Percentiles rank a stretch among this genome's conserved stretches.
Conservation (phyloP, 1,140 invertebrate genomes). For the Sesamia nonagrioides region DNA sequence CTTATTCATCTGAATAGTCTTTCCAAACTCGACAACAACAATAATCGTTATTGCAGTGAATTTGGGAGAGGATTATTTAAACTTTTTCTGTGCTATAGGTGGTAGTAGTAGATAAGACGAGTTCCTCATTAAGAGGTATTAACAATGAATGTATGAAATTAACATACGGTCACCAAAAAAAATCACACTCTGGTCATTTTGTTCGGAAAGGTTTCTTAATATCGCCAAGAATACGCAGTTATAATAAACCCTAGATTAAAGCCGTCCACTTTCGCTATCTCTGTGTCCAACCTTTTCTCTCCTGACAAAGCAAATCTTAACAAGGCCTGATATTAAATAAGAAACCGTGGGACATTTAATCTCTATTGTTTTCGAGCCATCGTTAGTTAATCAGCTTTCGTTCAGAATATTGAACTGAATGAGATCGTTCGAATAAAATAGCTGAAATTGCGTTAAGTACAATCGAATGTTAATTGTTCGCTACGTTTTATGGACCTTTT, state of each 20-base stretch:
- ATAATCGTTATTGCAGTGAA: constrained; percentile 17
- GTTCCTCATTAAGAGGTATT: neutral
- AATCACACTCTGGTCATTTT: neutral
- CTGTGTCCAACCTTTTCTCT: neutral
- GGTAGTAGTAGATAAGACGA: neutral
- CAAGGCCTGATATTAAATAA: constrained; percentile 32
- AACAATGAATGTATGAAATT: neutral
- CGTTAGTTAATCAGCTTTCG: constrained; percentile 42
- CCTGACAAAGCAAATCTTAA: constrained; percentile 38
- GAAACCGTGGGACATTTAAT: constrained; percentile 31
- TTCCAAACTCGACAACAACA: constrained; percentile 17
- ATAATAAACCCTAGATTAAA: constrained; percentile 6
- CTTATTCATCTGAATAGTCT: constrained; percentile 5
- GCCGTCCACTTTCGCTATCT: neutral
- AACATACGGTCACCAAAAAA: neutral
- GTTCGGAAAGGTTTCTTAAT: constrained; percentile 12
- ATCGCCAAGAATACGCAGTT: neutral
- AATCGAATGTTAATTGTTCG: constrained; percentile 56
- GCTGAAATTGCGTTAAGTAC: constrained; percentile 52
- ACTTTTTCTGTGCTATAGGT: neutral
- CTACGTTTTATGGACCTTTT: constrained; percentile 51
- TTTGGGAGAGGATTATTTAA: constrained; percentile 14
- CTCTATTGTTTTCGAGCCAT: constrained; percentile 34
- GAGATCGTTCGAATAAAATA: constrained; percentile 39
- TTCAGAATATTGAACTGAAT: constrained; percentile 38